Percentiles rank a stretch among this genome's conserved stretches.
Conservation (phyloP, 2,888 invertebrate genomes). For the Polietes domitor region DNA sequence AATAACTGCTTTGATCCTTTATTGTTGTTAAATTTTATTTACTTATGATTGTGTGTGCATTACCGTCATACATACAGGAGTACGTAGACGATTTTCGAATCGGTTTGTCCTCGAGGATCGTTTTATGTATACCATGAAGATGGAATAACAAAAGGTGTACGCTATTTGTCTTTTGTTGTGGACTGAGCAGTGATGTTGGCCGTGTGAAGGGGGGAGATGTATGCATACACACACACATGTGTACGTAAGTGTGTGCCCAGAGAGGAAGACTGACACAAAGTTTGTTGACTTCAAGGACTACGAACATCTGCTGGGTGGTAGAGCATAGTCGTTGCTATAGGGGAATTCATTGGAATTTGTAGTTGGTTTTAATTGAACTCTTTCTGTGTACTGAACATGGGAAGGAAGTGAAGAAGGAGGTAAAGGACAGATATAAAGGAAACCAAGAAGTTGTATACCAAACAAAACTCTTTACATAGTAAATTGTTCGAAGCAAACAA, state of each 20-base stretch:
- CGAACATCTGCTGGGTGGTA: conserved; percentile 56
- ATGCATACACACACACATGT: too few relatives aligned
- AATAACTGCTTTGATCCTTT: conserved; percentile 53
- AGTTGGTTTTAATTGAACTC: background rate
- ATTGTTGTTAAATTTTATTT: conserved; percentile 5
- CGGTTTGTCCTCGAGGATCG: background rate
- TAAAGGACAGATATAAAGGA: background rate
- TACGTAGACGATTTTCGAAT: background rate
- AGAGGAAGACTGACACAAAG: conserved; percentile 15
- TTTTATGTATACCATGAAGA: conserved; percentile 5
- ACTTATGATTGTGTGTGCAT: background rate
- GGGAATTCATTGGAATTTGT: background rate
- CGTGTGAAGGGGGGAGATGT: too few relatives aligned
- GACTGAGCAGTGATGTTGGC: conserved; percentile 40
- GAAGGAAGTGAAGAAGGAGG: background rate
- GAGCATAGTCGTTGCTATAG: background rate
- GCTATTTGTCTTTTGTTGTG: conserved; percentile 34
- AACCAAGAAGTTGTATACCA: background rate
- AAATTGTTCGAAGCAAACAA: too few relatives aligned
- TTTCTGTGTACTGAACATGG: background rate
- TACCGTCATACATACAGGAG: background rate
- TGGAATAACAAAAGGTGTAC: conserved; percentile 74
- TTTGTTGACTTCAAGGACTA: conserved; percentile 69
- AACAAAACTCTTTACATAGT: too few relatives aligned
- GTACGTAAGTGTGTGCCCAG: background rate